Percentiles rank a stretch among this genome's conserved stretches.
Evolutionary conservation across 2,797 vertebrate genomes (phyloP).

Genomic region (Ptychadena robeensis): DNA sequence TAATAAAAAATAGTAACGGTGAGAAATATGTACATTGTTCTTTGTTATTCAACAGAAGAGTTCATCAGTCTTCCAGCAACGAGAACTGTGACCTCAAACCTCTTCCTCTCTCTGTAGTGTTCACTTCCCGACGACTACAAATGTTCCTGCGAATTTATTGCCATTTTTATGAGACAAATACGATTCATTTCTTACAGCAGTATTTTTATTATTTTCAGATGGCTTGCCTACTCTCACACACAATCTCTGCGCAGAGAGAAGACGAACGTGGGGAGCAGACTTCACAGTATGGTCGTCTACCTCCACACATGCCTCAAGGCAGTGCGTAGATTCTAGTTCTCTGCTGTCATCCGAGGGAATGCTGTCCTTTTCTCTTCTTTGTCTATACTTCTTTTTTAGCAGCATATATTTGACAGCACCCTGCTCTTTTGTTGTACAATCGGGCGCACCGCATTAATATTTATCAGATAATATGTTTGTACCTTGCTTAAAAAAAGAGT

Average conservation of each 20-base stretch:
- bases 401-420: constrained; percentile 22
- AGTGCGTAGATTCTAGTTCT: constrained; percentile 20
- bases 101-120: neutral
- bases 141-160: constrained; percentile 1
- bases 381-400: constrained; percentile 33
- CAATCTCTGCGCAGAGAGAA: constrained; percentile 10
- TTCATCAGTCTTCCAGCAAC: constrained; percentile 4
- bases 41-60: neutral
- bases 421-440: constrained; percentile 4
- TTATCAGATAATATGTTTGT: constrained; percentile 47
- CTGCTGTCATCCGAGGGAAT: constrained; percentile 28
- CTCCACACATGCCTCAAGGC: constrained; percentile 47
- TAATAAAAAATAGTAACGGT: neutral
- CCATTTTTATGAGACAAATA: constrained; percentile 27
- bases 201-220: neutral
- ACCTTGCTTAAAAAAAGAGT: constrained; percentile 34
- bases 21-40: neutral
- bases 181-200: neutral
- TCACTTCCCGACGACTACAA: constrained; percentile 1
- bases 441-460: constrained; percentile 42
- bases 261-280: constrained; percentile 7
- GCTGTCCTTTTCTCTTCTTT: constrained; percentile 16
- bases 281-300: constrained; percentile 20
- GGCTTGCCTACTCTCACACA: constrained; percentile 15
- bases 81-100: neutral